Base-by-base conservation (phyloP, 2,888 invertebrate species). In the Carterocephalus palaemon region DNA sequence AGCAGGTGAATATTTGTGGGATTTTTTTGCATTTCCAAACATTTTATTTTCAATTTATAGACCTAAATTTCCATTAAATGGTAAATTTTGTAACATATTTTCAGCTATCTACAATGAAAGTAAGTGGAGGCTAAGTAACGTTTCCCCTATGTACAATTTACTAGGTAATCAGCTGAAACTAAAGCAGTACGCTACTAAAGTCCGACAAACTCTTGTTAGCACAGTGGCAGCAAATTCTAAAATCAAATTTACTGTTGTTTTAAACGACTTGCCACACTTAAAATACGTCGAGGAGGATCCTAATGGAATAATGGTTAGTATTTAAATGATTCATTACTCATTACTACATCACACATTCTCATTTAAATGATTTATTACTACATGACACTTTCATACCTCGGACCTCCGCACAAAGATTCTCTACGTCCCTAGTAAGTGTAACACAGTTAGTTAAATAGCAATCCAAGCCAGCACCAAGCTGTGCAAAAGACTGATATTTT, bases 61-160 rank as follows among this genome's bases (percentile, higher is more conserved):
- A n/a, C n/a, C n/a, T n/a, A n/a, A n/a, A n/a, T n/a, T n/a, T n/a
- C n/a, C n/a, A n/a, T n/a, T n/a, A n/a, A n/a, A n/a, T n/a, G n/a
- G n/a, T n/a, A n/a, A n/a, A n/a, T n/a, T n/a, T n/a, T n/a, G n/a
- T n/a, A n/a, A n/a, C n/a, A n/a, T n/a, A n/a, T 59, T 71, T 62
- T 12, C 61, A 86, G 85, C 65, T 4, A 81, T 85, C 47, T 84
- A 78, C 51, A 79, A 80, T 49, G 83, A 85, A 65, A 69, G 73
- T 0, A 63, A 67, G 24, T 86, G 86, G 86, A 67, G 70, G 32
- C 12, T 85, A 17, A 67, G 60, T 53, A 75, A 67, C 54, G 77
- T 86, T 1, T 83, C 88, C 3, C 84, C 85, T 3, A 53, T 88
- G 39, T 65, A 70, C 46, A 75, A 79, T 47, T 66, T 87, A 34